Conservation (phyloP, 1,140 invertebrate genomes). For the Listronotus bonariensis region DNA sequence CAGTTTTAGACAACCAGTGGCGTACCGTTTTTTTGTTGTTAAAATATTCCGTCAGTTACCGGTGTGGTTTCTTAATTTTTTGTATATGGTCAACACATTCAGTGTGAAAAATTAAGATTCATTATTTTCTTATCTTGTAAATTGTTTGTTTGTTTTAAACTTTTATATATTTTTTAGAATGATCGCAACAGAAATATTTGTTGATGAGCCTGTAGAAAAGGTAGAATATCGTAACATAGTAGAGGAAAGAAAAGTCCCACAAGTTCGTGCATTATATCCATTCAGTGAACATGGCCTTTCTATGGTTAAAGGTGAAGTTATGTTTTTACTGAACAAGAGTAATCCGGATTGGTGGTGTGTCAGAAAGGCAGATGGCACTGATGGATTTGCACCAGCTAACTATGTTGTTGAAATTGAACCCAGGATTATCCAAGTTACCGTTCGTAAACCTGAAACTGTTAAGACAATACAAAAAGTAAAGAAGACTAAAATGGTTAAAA, state of each 20-base stretch:
- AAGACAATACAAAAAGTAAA: slow-evolving; percentile 82
- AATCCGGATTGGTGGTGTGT: slow-evolving; percentile 99
- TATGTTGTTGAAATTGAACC: slow-evolving; percentile 94
- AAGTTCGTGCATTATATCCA: slow-evolving; percentile 86
- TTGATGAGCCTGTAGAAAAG: slow-evolving; percentile 86
- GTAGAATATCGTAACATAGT: slow-evolving; percentile 82
- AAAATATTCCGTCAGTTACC: too few relatives aligned
- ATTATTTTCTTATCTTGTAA: too few relatives aligned
- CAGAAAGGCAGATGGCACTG: slow-evolving; percentile 84
- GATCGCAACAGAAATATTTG: slow-evolving; percentile 88
- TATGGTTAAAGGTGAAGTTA: slow-evolving; percentile 89
- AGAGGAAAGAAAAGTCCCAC: slow-evolving; percentile 86
- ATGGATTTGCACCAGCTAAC: slow-evolving; percentile 97
- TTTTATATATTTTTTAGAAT: slow-evolving; percentile 53
- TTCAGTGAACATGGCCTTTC: slow-evolving; percentile 94
- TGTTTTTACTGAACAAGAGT: slow-evolving; percentile 93
- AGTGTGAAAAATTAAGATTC: too few relatives aligned
- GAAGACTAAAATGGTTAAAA: slow-evolving; percentile 85
- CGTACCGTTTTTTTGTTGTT: too few relatives aligned
- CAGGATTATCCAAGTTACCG: slow-evolving; percentile 80
- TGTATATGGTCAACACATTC: too few relatives aligned
- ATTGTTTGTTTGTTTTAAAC: too few relatives aligned
- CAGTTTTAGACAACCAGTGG: too few relatives aligned
- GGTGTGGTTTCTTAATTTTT: too few relatives aligned
- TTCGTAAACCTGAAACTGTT: slow-evolving; percentile 82